These are phyloP conservation scores for Natrix natrix DNA, from an alignment of 2,797 vertebrate species.

Conservation along the genomic window DNA sequence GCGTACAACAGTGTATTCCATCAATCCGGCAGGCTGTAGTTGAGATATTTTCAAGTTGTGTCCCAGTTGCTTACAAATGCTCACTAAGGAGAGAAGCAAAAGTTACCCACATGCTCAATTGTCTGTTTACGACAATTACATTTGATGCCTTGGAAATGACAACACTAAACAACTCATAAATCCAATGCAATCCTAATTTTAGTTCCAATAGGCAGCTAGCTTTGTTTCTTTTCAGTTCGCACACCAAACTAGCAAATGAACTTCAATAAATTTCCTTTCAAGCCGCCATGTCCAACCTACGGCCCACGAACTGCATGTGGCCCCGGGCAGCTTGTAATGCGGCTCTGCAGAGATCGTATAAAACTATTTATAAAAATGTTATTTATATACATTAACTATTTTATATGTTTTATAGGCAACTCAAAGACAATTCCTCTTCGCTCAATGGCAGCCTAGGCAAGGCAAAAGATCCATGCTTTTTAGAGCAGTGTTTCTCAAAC, in stretches of 20 bases:
- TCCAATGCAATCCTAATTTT: background rate
- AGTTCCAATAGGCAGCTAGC: background rate
- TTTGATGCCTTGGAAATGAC: background rate
- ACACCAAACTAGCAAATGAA: background rate
- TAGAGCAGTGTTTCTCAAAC: background rate
- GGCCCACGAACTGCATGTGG: background rate
- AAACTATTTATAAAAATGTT: background rate
- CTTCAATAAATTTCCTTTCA: background rate
- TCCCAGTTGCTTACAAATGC: slow-evolving; percentile 1
- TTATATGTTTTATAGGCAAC: background rate
- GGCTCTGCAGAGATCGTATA: background rate
- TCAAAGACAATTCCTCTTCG: background rate
- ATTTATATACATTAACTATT: background rate
- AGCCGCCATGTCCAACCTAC: background rate
- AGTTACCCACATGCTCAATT: background rate
- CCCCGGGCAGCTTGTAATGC: background rate
- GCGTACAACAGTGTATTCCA: background rate
- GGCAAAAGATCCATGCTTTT: background rate
- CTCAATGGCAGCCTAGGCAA: background rate
- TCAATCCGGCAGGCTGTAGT: too few relatives aligned
- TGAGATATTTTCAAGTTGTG: background rate
- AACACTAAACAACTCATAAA: background rate
- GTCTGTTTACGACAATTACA: background rate
- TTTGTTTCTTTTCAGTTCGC: background rate
- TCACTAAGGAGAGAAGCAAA: background rate